A percentile compares a stretch with the other conserved stretches of the same genome.
These are phyloP conservation scores for Trichomycterus rosablanca DNA, from an alignment of 2,113 vertebrate species.

Conservation along the genomic window DNA sequence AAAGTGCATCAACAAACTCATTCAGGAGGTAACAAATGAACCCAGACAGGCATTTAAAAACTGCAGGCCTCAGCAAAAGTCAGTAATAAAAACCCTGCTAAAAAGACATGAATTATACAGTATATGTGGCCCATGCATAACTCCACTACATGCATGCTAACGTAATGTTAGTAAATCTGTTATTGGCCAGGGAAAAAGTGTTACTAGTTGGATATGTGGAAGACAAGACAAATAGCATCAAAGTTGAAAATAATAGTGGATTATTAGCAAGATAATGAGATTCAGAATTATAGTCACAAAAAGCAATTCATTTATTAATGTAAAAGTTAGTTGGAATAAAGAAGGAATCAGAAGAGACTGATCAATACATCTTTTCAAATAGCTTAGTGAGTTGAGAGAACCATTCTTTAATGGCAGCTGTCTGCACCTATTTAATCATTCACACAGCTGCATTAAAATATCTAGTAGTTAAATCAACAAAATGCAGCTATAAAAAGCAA, in stretches of 20 bases:
- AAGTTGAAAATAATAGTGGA: conserved; percentile 5
- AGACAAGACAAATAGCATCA: neutral
- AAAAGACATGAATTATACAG: no score
- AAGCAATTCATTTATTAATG: conserved; percentile 38
- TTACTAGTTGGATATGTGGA: neutral
- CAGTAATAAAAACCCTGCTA: no score
- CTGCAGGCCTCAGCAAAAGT: no score
- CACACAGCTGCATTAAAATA: neutral
- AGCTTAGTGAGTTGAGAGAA: conserved; percentile 14
- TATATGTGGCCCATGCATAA: no score
- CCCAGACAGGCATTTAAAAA: no score
- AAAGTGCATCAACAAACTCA: no score
- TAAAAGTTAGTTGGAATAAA: conserved; percentile 34
- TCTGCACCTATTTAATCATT: conserved; percentile 11
- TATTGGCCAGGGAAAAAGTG: neutral
- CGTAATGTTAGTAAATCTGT: no score
- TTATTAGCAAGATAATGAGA: conserved; percentile 31
- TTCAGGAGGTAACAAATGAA: no score
- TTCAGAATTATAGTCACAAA: conserved; percentile 49
- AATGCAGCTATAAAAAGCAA: no score
- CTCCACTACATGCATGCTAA: no score
- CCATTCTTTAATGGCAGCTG: no score
- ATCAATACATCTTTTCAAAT: conserved; percentile 40
- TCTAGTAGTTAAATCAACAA: no score
- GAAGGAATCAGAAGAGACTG: conserved; percentile 7